These are phyloP conservation scores for Astreopora myriophthalma DNA, from an alignment of 64 coral and sea anemone genomes.

Conservation along the genomic window DNA sequence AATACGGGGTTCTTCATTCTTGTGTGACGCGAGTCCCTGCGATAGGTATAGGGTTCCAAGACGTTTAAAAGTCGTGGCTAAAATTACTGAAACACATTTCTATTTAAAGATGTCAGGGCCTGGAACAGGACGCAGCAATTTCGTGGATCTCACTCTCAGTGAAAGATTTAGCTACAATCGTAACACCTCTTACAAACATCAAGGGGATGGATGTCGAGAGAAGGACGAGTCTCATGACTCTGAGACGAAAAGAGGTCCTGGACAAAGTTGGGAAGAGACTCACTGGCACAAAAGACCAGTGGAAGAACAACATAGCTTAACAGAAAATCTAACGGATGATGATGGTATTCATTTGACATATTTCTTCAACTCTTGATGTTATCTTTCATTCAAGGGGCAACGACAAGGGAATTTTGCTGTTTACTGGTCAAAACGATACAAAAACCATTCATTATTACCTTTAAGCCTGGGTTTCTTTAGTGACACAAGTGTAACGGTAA, in stretches of 20 bases:
- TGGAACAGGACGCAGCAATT: neutral
- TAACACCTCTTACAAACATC: neutral
- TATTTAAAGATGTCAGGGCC: neutral
- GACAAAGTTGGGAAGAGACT: slow-evolving; percentile 5
- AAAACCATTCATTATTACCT: too few relatives aligned
- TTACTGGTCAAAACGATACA: too few relatives aligned
- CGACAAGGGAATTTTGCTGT: too few relatives aligned
- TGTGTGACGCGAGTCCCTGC: too few relatives aligned
- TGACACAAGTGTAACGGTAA: too few relatives aligned
- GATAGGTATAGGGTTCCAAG: too few relatives aligned
- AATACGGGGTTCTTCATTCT: too few relatives aligned
- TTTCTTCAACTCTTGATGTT: too few relatives aligned
- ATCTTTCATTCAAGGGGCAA: too few relatives aligned
- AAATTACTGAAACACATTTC: too few relatives aligned
- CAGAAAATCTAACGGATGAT: neutral
- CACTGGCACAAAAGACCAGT: neutral
- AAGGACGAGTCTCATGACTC: neutral
- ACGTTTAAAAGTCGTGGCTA: too few relatives aligned
- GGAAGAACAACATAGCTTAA: neutral
- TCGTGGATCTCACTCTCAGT: slow-evolving; percentile 33
- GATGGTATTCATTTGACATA: neutral
- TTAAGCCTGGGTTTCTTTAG: too few relatives aligned
- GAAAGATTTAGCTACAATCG: slow-evolving; percentile 31
- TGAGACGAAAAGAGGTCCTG: neutral
- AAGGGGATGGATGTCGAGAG: neutral